These are phyloP conservation scores for Gorsachius magnificus DNA, from an alignment of 2,797 vertebrate species.

Conservation along the genomic window DNA sequence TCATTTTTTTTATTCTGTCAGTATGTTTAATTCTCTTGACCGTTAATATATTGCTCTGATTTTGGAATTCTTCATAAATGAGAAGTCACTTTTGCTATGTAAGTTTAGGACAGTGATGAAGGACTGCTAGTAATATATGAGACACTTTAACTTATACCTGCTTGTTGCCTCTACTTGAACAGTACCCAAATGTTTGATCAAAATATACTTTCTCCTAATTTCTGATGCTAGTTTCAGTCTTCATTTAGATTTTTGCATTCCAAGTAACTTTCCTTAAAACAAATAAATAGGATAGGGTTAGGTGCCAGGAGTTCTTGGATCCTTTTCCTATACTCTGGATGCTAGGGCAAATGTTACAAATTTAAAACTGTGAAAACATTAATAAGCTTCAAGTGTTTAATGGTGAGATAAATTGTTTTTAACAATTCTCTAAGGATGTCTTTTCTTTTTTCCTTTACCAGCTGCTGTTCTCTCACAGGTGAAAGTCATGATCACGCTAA, in stretches of 20 bases:
- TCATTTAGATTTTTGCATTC: background rate
- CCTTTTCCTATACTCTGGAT: background rate
- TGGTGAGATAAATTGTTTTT: background rate
- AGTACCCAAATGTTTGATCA: background rate
- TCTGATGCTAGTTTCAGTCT: background rate
- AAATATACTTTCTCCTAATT: background rate
- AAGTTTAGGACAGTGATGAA: background rate
- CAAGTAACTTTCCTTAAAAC: background rate
- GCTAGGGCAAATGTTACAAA: background rate
- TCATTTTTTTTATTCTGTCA: background rate
- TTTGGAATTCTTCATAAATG: background rate
- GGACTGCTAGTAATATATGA: background rate
- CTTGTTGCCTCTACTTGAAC: background rate
- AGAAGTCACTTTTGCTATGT: background rate
- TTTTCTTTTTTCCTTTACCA: conserved; percentile 47
- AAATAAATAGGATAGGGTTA: background rate
- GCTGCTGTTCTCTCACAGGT: conserved; percentile 63
- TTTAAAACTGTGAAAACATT: background rate
- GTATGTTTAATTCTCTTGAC: background rate
- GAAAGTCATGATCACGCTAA: conserved; percentile 82
- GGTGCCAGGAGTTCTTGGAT: background rate
- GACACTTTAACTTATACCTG: background rate
- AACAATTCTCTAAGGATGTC: background rate
- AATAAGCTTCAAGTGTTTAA: background rate
- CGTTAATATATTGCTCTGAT: background rate